Evolutionary conservation across 2,888 invertebrate species (phyloP), one percentile per base, ranked within the genome.

Genomic region (Hydrotaea cyrtoneurina): DNA sequence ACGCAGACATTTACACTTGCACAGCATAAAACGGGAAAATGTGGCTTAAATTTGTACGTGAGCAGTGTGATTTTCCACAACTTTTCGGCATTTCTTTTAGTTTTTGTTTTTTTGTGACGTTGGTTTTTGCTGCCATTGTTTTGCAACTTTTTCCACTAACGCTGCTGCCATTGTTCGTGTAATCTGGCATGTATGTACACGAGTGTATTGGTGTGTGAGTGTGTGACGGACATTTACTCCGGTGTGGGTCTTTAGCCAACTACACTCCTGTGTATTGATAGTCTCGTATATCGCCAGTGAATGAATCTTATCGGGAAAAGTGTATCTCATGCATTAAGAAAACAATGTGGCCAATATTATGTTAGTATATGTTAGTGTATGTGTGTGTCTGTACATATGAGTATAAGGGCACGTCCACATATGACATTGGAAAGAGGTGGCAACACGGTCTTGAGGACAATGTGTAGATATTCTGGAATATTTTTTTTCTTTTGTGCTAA

Each of bases 281-380:
- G n/a, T 66, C 66, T 36, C 43, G 36, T 66, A 39, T 66, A 66
- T 66, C 8, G 39, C 10, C 10, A 19, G 36, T 13, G 21, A 43
- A 43, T 43, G 39, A 43, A 43, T 66, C 66, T 39, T 66, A 66
- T 66, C 66, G 66, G 10, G 17, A 2, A n/a, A 39, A 39, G 39
- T 66, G 19, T 66, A 66, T 43, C 66, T 43, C 17, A 66, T 66
- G 66, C 19, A 43, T 66, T 66, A 66, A 66, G 66, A 11, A 39
- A 59, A 66, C 39, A 66, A 66, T 66, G 66, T 43, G 66, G 43
- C 66, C 66, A 66, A 66, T 66, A 66, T 19, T 43, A 11, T 59
- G 59, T 59, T 26, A 10, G 23, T 50, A 50, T 50, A n/a, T 2
- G 50, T 10, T 2, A 4, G 31, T 31, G 31, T 31, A 31, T 31